Evolutionary conservation across 2,113 vertebrate species (phyloP).

Genomic region (Anhinga rufa): DNA sequence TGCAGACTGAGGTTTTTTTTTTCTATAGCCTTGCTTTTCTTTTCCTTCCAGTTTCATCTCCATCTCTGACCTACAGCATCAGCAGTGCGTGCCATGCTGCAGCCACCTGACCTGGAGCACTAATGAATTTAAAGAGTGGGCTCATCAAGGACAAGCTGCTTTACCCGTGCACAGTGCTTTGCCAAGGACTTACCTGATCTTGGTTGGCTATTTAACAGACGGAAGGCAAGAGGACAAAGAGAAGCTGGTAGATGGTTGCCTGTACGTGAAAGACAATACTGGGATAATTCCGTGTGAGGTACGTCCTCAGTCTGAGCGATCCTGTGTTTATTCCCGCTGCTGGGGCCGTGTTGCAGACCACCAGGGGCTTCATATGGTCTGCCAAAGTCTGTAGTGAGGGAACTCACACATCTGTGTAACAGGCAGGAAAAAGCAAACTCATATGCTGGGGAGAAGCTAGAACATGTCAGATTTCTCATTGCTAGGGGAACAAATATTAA

Average conservation of each 20-base stretch:
- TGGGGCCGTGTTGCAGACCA: neutral
- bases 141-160: slow-evolving; percentile 45
- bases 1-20: neutral
- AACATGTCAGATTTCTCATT: neutral
- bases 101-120: slow-evolving; percentile 82
- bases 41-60: slow-evolving; percentile 67
- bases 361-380: neutral
- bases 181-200: slow-evolving; percentile 74
- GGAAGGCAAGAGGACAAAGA: slow-evolving; percentile 18
- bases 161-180: slow-evolving; percentile 41
- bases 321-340: neutral
- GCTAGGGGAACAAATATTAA: neutral
- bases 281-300: slow-evolving; percentile 78
- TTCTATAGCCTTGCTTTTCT: neutral
- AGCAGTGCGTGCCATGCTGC: slow-evolving; percentile 75
- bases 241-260: slow-evolving; percentile 51
- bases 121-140: slow-evolving; percentile 73
- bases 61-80: slow-evolving; percentile 71
- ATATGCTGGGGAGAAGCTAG: neutral
- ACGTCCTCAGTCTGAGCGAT: neutral
- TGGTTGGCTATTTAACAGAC: slow-evolving; percentile 78
- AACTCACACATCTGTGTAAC: neutral
- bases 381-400: neutral
- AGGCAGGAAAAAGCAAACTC: neutral
- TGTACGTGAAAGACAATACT: slow-evolving; percentile 71